phyloP scores from a whole-genome alignment of 2,113 vertebrate species.

The Emydura subglobosa region DNA sequence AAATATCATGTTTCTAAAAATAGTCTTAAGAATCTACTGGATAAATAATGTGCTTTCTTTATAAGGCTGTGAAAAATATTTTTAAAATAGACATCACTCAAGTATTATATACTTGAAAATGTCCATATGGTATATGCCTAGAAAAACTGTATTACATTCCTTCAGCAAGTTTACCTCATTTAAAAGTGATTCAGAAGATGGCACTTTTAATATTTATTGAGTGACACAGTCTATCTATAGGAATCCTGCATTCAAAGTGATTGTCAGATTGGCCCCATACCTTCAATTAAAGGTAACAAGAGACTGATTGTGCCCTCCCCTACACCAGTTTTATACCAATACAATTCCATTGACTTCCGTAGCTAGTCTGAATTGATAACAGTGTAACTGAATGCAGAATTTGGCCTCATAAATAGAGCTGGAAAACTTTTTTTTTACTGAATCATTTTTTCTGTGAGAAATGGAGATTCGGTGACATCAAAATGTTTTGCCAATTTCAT shows the following conservation, averaged over 20 bases:
- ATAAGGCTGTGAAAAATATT: neutral
- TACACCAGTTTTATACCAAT: neutral
- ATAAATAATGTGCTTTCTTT: neutral
- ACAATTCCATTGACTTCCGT: neutral
- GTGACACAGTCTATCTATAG: neutral
- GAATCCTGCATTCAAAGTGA: neutral
- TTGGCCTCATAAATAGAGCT: neutral
- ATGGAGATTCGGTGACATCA: neutral
- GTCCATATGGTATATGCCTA: neutral
- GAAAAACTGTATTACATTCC: neutral
- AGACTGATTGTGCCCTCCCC: neutral
- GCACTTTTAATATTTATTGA: neutral
- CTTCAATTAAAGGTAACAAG: neutral
- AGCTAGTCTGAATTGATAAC: neutral
- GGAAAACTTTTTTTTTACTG: neutral
- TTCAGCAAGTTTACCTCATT: neutral
- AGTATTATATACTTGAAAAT: neutral
- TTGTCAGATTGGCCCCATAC: neutral
- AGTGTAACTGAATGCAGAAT: neutral
- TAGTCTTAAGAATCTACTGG: neutral
- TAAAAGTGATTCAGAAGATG: neutral
- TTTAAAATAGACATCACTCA: neutral
- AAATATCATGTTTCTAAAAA: neutral
- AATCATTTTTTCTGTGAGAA: neutral
- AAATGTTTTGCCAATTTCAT: neutral